A percentile compares a stretch with the other conserved stretches of the same genome.
These are phyloP conservation scores for Bathynomus jamesi DNA, from an alignment of 1,140 invertebrate species.

Conservation along the genomic window DNA sequence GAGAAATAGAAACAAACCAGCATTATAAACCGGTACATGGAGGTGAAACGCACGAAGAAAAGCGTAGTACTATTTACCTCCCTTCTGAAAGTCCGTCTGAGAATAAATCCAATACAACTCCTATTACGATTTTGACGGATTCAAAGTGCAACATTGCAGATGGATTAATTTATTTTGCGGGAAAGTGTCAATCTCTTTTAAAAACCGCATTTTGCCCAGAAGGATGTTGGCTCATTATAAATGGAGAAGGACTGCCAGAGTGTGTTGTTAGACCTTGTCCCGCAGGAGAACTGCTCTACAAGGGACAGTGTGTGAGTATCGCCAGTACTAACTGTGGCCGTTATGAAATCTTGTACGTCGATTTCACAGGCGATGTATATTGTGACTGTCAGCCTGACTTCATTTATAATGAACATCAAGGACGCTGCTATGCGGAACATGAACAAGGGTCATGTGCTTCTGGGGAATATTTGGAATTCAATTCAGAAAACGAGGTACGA, in stretches of 20 bases:
- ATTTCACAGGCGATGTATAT: not conserved
- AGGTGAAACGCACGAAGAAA: too few relatives aligned
- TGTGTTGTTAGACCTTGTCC: not conserved
- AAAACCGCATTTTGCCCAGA: not conserved
- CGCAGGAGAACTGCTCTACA: not conserved
- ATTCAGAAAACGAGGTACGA: not conserved
- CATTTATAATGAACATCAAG: not conserved
- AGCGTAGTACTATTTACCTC: too few relatives aligned
- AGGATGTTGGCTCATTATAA: not conserved
- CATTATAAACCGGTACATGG: too few relatives aligned
- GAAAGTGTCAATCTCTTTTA: not conserved
- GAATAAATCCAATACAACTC: too few relatives aligned
- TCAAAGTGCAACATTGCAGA: not conserved
- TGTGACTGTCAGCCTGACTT: not conserved
- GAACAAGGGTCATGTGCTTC: not conserved
- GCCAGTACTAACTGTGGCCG: too few relatives aligned
- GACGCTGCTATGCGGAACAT: not conserved
- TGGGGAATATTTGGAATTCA: not conserved
- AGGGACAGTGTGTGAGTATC: not conserved
- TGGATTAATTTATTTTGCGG: not conserved
- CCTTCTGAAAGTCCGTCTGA: too few relatives aligned
- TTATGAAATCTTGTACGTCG: not conserved
- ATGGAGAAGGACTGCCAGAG: not conserved
- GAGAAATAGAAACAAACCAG: too few relatives aligned
- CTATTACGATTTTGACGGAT: too few relatives aligned